Percentiles rank a stretch among this genome's conserved stretches.
phyloP scores from a whole-genome alignment of 2,797 vertebrate genomes.

The Arrhamphus sclerolepis region DNA sequence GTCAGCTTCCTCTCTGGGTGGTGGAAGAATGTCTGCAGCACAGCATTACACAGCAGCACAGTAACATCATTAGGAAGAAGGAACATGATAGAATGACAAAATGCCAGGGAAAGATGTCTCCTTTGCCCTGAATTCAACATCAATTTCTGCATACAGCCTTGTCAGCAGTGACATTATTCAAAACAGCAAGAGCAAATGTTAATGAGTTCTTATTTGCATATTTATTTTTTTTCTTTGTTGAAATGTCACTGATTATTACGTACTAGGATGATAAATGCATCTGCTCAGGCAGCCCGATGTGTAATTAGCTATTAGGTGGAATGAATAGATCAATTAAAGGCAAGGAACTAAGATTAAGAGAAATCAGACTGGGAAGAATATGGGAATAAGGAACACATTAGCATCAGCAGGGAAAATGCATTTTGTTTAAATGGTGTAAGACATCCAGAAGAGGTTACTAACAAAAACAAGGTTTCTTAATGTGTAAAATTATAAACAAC shows the following conservation, averaged over 20 bases:
- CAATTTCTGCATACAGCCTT: constrained; percentile 96
- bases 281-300: constrained; percentile 97
- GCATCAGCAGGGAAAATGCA: constrained; percentile 9
- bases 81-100: constrained; percentile 85
- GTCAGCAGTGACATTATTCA: constrained; percentile 99
- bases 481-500: constrained; percentile 55
- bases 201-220: constrained; percentile 99
- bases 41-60: no score
- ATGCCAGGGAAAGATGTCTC: constrained; percentile 84
- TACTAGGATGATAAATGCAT: constrained; percentile 99
- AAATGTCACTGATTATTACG: constrained; percentile 99
- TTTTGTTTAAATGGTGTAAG: constrained; percentile 33
- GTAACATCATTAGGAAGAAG: constrained; percentile 62
- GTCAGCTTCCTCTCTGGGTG: constrained; percentile 65
- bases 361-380: constrained; percentile 89
- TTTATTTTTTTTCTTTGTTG: constrained; percentile 99
- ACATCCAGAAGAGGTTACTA: constrained; percentile 36
- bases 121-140: constrained; percentile 89
- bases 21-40: constrained; percentile 76
- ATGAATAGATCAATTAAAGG: constrained; percentile 99
- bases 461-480: constrained; percentile 43
- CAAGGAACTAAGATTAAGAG: constrained; percentile 89
- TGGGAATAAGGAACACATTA: constrained; percentile 54
- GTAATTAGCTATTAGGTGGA: constrained; percentile 99
- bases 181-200: constrained; percentile 99